Percentiles rank a stretch among this genome's conserved stretches.
These are phyloP conservation scores for Caenorhabditis angaria DNA, from an alignment of 2,888 invertebrate species.

Conservation along the genomic window DNA sequence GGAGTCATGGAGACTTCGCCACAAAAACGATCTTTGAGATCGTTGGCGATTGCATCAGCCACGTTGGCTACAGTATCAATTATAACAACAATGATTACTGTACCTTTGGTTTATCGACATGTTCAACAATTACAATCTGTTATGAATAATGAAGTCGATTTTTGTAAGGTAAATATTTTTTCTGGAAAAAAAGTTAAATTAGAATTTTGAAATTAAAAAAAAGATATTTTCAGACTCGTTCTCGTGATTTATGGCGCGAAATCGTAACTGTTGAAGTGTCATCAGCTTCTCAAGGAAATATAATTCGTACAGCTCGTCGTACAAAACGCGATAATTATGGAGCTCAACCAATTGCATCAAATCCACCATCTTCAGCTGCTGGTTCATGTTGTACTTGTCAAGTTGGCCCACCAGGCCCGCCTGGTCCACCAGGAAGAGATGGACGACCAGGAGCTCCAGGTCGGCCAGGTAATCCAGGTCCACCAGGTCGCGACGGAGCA, in stretches of 20 bases:
- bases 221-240: slow-evolving; percentile 62
- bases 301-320: slow-evolving; percentile 45
- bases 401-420: slow-evolving; percentile 60
- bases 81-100: slow-evolving; percentile 68
- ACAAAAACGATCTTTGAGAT: slow-evolving; percentile 59
- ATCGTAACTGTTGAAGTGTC: slow-evolving; percentile 68
- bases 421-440: slow-evolving; percentile 62
- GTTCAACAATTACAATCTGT: slow-evolving; percentile 71
- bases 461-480: slow-evolving; percentile 61
- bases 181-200: too few relatives aligned
- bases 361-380: slow-evolving; percentile 48
- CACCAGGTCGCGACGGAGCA: slow-evolving; percentile 64
- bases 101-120: slow-evolving; percentile 72
- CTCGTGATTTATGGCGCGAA: slow-evolving; percentile 72
- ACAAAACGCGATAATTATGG: slow-evolving; percentile 48
- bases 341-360: slow-evolving; percentile 51
- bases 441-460: slow-evolving; percentile 68
- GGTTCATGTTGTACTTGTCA: slow-evolving; percentile 70
- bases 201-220: too few relatives aligned
- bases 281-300: slow-evolving; percentile 54
- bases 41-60: slow-evolving; percentile 70
- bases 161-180: slow-evolving; percentile 65
- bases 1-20: slow-evolving; percentile 31
- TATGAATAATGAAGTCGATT: slow-evolving; percentile 72
- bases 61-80: slow-evolving; percentile 67